Percentiles rank a stretch among this genome's conserved stretches.
Evolutionary conservation across 2,113 vertebrate species (phyloP).

Genomic region (Psilopsiagon aurifrons): DNA sequence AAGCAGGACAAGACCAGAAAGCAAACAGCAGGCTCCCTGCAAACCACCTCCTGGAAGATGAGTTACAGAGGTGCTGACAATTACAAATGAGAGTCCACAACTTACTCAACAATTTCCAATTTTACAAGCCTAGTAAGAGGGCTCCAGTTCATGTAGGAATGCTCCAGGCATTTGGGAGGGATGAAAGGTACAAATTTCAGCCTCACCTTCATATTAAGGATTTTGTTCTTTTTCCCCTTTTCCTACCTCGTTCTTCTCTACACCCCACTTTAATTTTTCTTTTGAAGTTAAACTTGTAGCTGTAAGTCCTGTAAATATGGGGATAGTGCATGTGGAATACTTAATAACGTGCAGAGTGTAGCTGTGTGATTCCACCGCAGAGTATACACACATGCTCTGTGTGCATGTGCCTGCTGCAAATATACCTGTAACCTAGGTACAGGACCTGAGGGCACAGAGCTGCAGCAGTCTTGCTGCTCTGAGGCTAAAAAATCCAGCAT

Average conservation of each 20-base stretch:
- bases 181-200: neutral
- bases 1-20: neutral
- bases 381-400: neutral
- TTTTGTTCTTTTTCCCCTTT: neutral
- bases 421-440: neutral
- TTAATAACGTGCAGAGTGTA: neutral
- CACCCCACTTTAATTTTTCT: neutral
- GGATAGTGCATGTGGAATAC: neutral
- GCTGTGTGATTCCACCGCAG: fast-evolving
- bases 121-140: neutral
- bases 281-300: neutral
- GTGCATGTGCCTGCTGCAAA: neutral
- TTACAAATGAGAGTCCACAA: neutral
- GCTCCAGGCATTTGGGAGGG: neutral
- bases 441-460: neutral
- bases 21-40: neutral
- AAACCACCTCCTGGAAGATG: neutral
- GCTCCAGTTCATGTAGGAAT: neutral
- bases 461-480: neutral
- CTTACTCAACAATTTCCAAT: neutral
- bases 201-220: neutral
- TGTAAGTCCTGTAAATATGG: neutral
- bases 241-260: neutral
- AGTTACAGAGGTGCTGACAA: neutral
- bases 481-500: neutral